Base-by-base conservation (phyloP, 2,888 invertebrate genomes). In the Drymonia ruficornis region DNA sequence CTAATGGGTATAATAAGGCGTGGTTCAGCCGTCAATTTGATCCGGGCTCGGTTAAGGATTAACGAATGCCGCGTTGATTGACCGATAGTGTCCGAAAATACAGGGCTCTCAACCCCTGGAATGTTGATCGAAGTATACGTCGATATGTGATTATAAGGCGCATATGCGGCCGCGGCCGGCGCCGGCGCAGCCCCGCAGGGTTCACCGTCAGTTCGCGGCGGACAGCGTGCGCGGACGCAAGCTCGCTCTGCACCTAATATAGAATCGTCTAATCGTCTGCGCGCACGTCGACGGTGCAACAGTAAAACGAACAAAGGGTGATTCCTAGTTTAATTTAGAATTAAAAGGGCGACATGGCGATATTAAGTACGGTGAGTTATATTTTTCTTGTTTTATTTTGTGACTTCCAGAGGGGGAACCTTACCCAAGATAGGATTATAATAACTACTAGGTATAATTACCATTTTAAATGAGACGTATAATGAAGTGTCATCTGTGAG, bases 281-380 rank as follows among this genome's bases (percentile, higher is more conserved):
- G 72, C 67, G 61, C 62, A 67, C 65, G 61, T 61, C 67, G 62
- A 67, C 63, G 60, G 65, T 65, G 69, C 76, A 76, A 78, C 65
- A 69, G 48, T 60, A 79, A 81, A 80, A 85, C 62, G 81, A 84
- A 81, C 73, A 83, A 82, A 81, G 79, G 75, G 87, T 85, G 84
- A 76, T 78, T 80, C 80, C 78, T 84, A 82, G 81, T 86, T 86
- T 82, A 81, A 87, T 81, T 86, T 87, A 83, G 81, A 86, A 81
- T 73, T 81, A 80, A 83, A 78, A 80, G 74, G 72, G 78, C 81
- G 78, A 76, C 78, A 87, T 87, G 86, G 81, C 85, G 68, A 71
- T 82, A 62, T 67, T 74, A 53, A 72, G 70, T 67, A 67, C 80
- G 89, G 91, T 91, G 70, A 90, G 91, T 70, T 54, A 58, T 60